Percentiles rank a stretch among this genome's conserved stretches.
phyloP scores from a whole-genome alignment of 2,113 vertebrate species.

The Calyptommatus sinebrachiatus region DNA sequence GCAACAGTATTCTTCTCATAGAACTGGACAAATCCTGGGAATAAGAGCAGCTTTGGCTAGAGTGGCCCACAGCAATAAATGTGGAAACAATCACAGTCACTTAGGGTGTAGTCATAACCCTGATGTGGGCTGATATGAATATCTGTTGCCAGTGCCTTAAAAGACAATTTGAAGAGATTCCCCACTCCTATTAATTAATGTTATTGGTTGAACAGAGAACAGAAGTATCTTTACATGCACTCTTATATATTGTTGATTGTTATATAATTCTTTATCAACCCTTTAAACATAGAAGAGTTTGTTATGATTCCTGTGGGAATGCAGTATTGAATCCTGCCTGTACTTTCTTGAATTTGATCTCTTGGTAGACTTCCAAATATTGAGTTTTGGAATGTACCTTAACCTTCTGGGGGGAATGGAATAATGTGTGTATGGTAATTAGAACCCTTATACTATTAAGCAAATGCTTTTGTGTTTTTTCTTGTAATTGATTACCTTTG shows the following conservation, averaged over 20 bases:
- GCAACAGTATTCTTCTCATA: too few species aligned
- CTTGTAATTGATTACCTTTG: slow-evolving; percentile 30
- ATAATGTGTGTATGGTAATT: not conserved
- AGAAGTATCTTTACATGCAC: not conserved
- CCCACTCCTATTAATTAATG: not conserved
- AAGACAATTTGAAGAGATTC: not conserved
- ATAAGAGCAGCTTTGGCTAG: too few species aligned
- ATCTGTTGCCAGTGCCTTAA: not conserved
- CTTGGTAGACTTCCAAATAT: too few species aligned
- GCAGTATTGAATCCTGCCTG: not conserved
- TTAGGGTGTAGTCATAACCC: not conserved
- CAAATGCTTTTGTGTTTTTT: slow-evolving; percentile 20
- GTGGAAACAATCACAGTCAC: too few species aligned
- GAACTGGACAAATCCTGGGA: too few species aligned
- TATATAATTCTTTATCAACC: not conserved
- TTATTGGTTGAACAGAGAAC: not conserved
- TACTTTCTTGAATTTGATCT: not conserved
- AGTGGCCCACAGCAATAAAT: too few species aligned
- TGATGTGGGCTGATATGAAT: not conserved
- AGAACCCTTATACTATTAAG: slow-evolving; percentile 12
- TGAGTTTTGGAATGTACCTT: not conserved
- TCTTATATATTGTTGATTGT: not conserved
- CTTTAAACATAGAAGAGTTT: not conserved
- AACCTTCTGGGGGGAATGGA: not conserved
- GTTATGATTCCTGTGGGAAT: not conserved